Conservation (phyloP, 2,888 invertebrate species). For the Calliphora vomitoria region DNA sequence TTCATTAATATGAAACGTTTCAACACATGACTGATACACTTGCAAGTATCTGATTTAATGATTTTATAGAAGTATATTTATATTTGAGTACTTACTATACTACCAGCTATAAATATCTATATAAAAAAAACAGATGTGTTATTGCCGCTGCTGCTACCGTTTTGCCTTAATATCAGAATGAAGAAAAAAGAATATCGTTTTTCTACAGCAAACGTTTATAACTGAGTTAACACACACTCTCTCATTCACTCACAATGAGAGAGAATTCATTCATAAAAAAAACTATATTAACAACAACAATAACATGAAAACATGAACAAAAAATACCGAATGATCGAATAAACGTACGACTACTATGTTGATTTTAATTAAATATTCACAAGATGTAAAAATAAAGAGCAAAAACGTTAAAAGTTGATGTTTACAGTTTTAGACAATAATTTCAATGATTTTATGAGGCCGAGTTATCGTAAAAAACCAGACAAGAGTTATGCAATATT, state of each 20-base stretch:
- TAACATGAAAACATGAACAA: not conserved
- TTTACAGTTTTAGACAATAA: slow-evolving; percentile 54
- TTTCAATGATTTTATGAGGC: slow-evolving; percentile 51
- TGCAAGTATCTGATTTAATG: slow-evolving; percentile 21
- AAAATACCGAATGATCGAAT: slow-evolving; percentile 48
- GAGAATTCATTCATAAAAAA: slow-evolving; percentile 60
- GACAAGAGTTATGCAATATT: slow-evolving; percentile 16
- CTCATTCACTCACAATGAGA: not conserved
- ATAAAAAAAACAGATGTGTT: slow-evolving; percentile 12
- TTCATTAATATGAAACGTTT: slow-evolving; percentile 44
- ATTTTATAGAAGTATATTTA: slow-evolving; percentile 26
- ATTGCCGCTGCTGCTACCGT: slow-evolving; percentile 31
- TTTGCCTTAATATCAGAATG: slow-evolving; percentile 22
- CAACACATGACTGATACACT: slow-evolving; percentile 67
- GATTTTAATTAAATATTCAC: slow-evolving; percentile 71
- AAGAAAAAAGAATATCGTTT: slow-evolving; percentile 31
- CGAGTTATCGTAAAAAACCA: slow-evolving; percentile 27
- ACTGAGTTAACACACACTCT: slow-evolving; percentile 41
- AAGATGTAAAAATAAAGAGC: slow-evolving; percentile 63
- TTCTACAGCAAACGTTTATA: slow-evolving; percentile 33
- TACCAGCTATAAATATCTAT: not conserved
- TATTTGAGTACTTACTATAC: not conserved
- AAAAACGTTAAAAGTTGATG: slow-evolving; percentile 42
- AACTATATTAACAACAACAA: slow-evolving; percentile 4
- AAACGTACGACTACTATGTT: slow-evolving; percentile 51